Base-by-base conservation (phyloP, 2,888 invertebrate species). In the Polydrusus tereticollis region DNA sequence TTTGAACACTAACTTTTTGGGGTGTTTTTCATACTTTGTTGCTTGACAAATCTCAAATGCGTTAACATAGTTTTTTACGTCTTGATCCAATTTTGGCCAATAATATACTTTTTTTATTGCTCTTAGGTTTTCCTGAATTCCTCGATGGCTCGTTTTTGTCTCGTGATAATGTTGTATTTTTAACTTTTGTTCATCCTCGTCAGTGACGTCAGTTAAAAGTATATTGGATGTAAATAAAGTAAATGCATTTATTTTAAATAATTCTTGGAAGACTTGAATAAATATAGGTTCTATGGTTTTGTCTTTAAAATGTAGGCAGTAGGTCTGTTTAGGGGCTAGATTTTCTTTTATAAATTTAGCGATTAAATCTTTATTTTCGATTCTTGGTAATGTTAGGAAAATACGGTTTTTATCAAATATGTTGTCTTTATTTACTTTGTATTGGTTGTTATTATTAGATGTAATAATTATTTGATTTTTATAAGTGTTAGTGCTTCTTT, bases 141-240 rank as follows among this genome's bases (percentile, higher is more conserved):
- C 68, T 1, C 68, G 20, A 16, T 68, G 68, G 10, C 57, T 59
- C 4, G 68, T 59, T 50, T 68, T 68, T 21, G 59, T 68, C 50
- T 68, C 68, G 26, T 68, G 68, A 16, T 68, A 60, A n/a, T 58
- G 33, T 50, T 68, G 29, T 14, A 68, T 26, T 38, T 59, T 68
- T 20, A 43, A 4, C 26, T 68, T 38, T 60, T 68, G 59, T 38
- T 59, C 59, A n/a, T 60, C 60, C 21, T n/a, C 10, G 7, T 59
- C 21, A 1, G 12, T 14, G 0, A 67, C 29, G 20, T 60, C 68
- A 4, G 26, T 16, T 1, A 63, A 16, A 8, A 47, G n/a, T 3
- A 1, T 63, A 2, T 59, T 52, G 0, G 57, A 58, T 16, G 45
- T 57, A 14, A 52, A 14, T 3, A 57, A n/a, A 0, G 23, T 66